These are phyloP conservation scores for Anguilla obscura DNA, from an alignment of 2,797 vertebrate species.

Conservation along the genomic window DNA sequence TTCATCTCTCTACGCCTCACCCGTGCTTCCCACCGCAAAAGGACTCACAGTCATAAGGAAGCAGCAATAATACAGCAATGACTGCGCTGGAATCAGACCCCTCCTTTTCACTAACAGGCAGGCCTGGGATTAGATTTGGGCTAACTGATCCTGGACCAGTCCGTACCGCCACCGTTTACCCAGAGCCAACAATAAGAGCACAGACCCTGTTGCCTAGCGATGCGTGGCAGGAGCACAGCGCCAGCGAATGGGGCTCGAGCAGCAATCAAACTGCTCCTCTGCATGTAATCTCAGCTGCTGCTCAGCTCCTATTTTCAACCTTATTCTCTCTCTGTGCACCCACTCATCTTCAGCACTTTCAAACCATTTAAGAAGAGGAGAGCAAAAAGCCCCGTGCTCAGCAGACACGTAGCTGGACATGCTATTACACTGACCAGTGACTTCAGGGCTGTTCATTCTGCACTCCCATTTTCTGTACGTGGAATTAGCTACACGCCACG, in stretches of 20 bases:
- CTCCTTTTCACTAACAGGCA: not conserved
- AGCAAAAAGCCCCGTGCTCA: not conserved
- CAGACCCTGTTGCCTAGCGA: conserved; percentile 79
- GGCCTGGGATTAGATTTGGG: not conserved
- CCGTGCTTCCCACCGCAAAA: conserved; percentile 49
- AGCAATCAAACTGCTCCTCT: conserved; percentile 61
- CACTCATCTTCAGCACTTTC: not conserved
- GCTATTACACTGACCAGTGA: not conserved
- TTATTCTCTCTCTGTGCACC: not conserved
- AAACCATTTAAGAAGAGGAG: not conserved
- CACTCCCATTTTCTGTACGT: conserved; percentile 42
- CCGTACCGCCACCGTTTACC: not conserved
- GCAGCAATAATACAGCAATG: conserved; percentile 49
- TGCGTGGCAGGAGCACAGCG: conserved; percentile 66
- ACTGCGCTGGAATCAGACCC: not conserved
- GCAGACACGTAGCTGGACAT: not conserved
- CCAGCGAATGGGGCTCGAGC: conserved; percentile 54
- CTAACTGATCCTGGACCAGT: not conserved
- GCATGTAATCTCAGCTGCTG: conserved; percentile 57
- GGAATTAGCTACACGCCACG: conserved; percentile 28
- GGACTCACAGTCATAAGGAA: conserved; percentile 37
- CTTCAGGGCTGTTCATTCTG: conserved; percentile 37
- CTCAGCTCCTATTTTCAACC: conserved; percentile 51
- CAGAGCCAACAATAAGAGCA: conserved; percentile 49
- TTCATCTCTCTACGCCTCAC: conserved; percentile 64